Base-by-base conservation (phyloP, 2,797 vertebrate species). In the Hafferia zeledoni region DNA sequence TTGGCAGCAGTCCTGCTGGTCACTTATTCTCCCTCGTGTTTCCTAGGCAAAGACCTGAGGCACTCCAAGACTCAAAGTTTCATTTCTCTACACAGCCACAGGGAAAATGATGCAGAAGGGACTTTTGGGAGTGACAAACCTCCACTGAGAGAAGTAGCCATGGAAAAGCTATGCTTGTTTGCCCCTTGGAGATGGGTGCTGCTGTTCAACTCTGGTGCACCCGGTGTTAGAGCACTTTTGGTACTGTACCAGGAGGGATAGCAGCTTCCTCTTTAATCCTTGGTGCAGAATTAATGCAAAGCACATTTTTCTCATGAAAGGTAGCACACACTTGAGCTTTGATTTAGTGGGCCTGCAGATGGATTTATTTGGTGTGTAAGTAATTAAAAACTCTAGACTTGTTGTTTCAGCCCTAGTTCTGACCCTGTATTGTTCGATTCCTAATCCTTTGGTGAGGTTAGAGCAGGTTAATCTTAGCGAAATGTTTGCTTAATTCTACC, bases 401-500 rank as follows among this genome's bases (percentile, higher is more conserved):
- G 70, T 88, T 89, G 83, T 94, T 93, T 92, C 74, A 82, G 74
- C 60, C 83, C 52, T 59, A 89, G 77, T 76, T 95, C 80, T 92
- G 88, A 92, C 33, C 86, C 52, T 79, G 22, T 67, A 77, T 90
- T 95, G 33, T 79, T 96, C 56, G 22, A 37, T 70, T 90, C 52
- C 53, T 93, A 94, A 95, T 89, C 33, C 37, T 92, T 82, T 70
- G 79, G 74, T 53, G 74, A 90, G 63, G 70, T 63, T 92, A 90
- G 35, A 84, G 67, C 56, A 90, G 83, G 88, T 93, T 93, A 93
- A 93, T 93, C 83, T 89, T 74, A 41, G 61, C 50, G 74, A 95
- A 95, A 93, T 80, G 52, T 76, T 95, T 94, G 50, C 86, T 89
- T 95, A 93, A 95, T 95, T 92, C 80, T 70, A 77, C 63, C 17